These are phyloP conservation scores for Moxostoma hubbsi DNA, from an alignment of 2,797 vertebrate genomes.

Conservation along the genomic window DNA sequence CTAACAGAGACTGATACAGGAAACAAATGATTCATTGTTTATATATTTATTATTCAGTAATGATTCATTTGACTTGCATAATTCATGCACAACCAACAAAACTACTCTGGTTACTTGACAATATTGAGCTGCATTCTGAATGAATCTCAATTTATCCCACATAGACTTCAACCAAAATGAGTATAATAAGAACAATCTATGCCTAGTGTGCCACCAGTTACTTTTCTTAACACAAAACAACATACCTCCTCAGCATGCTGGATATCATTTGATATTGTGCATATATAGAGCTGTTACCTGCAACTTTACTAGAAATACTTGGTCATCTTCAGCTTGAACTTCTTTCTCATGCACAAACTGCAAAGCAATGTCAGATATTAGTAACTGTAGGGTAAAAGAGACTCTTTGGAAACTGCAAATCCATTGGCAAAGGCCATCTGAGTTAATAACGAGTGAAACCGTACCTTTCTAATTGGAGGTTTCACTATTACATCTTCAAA, in stretches of 20 bases:
- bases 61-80: neutral
- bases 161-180: neutral
- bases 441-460: neutral
- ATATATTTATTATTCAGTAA: neutral
- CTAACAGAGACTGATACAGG: conserved; percentile 86
- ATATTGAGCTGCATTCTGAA: neutral
- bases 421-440: neutral
- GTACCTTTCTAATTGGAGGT: conserved; percentile 96
- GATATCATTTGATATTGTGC: neutral
- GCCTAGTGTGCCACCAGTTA: neutral
- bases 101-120: neutral
- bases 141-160: neutral
- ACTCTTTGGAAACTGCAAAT: neutral
- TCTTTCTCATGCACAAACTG: conserved; percentile 99
- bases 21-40: neutral
- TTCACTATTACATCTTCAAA: conserved; percentile 97
- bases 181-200: too few relatives aligned
- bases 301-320: conserved; percentile 97
- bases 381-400: neutral
- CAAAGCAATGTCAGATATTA: conserved; percentile 44
- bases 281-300: conserved; percentile 79
- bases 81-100: neutral
- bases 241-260: neutral
- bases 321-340: conserved; percentile 97
- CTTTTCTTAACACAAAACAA: neutral